Evolutionary conservation across 2,888 invertebrate species (phyloP).

Genomic region (Taphrorychus bicolor): DNA sequence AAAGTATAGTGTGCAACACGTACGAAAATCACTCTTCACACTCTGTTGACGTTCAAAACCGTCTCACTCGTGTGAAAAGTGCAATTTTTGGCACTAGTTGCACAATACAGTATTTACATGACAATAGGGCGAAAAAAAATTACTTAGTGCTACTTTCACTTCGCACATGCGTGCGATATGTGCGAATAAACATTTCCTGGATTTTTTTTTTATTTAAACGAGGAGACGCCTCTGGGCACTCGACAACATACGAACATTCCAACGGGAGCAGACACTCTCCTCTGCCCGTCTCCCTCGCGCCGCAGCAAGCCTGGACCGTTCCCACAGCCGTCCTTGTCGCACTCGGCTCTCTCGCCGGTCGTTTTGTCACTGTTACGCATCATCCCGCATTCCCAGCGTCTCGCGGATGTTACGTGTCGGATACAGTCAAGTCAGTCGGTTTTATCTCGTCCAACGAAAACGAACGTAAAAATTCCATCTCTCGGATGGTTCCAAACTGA

Average conservation of each 20-base stretch:
- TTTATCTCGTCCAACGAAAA: constrained; percentile 12
- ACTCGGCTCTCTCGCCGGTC: constrained; percentile 9
- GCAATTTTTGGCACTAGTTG: no score
- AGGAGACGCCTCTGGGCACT: background rate
- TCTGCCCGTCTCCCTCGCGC: constrained; percentile 13
- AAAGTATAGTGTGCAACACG: no score
- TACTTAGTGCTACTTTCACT: no score
- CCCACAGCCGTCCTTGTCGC: constrained; percentile 18
- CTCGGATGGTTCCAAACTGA: background rate
- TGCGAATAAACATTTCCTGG: no score
- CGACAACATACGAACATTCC: constrained; percentile 8
- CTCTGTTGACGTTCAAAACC: no score
- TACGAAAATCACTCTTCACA: no score
- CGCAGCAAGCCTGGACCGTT: constrained; percentile 24
- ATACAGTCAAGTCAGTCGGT: constrained; percentile 6
- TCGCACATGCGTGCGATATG: no score
- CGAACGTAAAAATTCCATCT: background rate
- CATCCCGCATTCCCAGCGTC: constrained; percentile 4
- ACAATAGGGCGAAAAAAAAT: no score
- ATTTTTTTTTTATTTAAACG: no score
- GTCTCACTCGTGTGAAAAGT: no score
- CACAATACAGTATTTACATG: no score
- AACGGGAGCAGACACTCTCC: background rate
- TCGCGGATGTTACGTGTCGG: constrained; percentile 16
- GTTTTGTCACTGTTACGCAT: constrained; percentile 26